Evolutionary conservation across 2,113 vertebrate species (phyloP), one percentile per base, ranked within the genome.

Genomic region (Microtus pennsylvanicus): DNA sequence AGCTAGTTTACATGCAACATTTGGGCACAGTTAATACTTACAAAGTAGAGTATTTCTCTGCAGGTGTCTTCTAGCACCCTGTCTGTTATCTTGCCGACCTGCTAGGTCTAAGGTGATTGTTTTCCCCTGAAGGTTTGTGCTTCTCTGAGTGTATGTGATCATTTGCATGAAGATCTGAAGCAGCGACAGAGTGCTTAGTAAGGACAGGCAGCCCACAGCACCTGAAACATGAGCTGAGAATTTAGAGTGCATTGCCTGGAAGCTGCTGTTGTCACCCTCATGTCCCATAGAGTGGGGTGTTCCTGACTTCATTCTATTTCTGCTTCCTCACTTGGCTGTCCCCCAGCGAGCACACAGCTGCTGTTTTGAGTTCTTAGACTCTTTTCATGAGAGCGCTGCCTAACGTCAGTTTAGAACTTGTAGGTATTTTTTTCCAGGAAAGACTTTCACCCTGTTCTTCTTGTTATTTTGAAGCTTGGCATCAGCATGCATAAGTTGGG

Each of bases 401-500:
- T 96, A 17, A 91, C 85, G 83, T 95, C 86, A 95, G 86, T 81
- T 94, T 88, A 92, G 96, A 95, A 96, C 92, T 91, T 95, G 94
- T 94, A 87, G 86, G 42, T 91, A 52, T 96, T 92, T 93, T 96
- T 96, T 92, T 42, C 86, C 74, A 83, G 87, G 96, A 85, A 85
- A 94, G 93, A 95, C 90, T 52, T 89, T 97, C 93, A 97, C 96
- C 91, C 95, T 97, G 95, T 98, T 98, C 97, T 98, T 98, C 97
- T 97, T 98, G 94, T 98, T 98, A 93, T 98, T 98, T 94, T 99
- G 94, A 98, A 99, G 99, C 98, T 99, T 98, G 99, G 98, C 89
- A 98, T 99, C 97, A 99, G 99, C 98, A 99, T 99, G 99, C 99
- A 99, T 98, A 99, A 99, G 98, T 98, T 99, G 91, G 99, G 99